phyloP scores from a whole-genome alignment of 2,113 vertebrate genomes.

The Coptodon bakossiorum region DNA sequence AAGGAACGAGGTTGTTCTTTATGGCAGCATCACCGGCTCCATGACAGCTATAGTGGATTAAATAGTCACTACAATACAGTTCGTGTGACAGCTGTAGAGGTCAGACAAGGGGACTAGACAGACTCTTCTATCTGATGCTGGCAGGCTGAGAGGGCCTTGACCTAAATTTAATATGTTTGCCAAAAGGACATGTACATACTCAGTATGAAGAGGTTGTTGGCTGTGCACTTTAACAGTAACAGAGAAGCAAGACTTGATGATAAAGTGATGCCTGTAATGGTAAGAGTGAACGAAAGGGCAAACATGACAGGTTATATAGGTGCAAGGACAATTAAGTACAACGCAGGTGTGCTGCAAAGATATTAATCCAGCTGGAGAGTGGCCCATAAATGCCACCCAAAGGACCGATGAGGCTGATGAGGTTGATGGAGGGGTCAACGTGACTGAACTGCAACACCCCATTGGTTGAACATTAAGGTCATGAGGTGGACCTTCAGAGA shows the following conservation, averaged over 20 bases:
- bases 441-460: conserved; percentile 54
- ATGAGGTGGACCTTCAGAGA: conserved; percentile 50
- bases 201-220: conserved; percentile 10
- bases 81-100: conserved; percentile 27
- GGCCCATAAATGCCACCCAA: conserved; percentile 40
- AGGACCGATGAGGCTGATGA: conserved; percentile 43
- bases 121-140: conserved; percentile 16
- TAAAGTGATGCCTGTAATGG: conserved; percentile 20
- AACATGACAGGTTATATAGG: conserved; percentile 47
- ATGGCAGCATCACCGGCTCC: conserved; percentile 3
- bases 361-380: conserved; percentile 48
- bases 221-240: conserved; percentile 3
- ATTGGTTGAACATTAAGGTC: conserved; percentile 60
- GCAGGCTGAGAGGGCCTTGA: conserved; percentile 10
- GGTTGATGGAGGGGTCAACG: conserved; percentile 59
- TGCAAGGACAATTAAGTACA: conserved; percentile 43
- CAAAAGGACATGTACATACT: conserved; percentile 22
- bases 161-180: conserved; percentile 37
- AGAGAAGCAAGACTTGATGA: conserved; percentile 33
- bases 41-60: conserved; percentile 38
- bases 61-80: conserved; percentile 30
- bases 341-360: conserved; percentile 9
- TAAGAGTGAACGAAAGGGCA: conserved; percentile 36
- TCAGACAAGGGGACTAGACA: conserved; percentile 36
- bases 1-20: conserved; percentile 20